These are phyloP conservation scores for Lepidocyrtoides sp. DNA, from an alignment of 2,888 invertebrate genomes.

Conservation along the genomic window DNA sequence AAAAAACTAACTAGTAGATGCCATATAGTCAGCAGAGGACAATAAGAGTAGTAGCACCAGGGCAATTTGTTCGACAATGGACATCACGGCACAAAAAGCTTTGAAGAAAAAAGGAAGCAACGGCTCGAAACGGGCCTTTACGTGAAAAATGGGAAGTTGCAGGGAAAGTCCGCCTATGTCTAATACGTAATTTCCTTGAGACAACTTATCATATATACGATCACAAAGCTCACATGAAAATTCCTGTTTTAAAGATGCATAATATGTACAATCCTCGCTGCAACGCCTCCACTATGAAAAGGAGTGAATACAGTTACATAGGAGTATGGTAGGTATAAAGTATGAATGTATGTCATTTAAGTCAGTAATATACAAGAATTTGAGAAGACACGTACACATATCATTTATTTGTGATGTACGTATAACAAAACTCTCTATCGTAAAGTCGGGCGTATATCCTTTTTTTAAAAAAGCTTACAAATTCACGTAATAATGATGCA, in stretches of 20 bases:
- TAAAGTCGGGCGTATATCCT: background rate
- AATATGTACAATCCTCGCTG: background rate
- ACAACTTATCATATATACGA: conserved; percentile 62
- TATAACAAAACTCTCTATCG: background rate
- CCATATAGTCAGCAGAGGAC: conserved; percentile 17
- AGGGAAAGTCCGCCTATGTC: conserved; percentile 67
- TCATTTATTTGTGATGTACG: background rate
- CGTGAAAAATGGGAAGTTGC: conserved; percentile 54
- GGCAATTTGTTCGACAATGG: conserved; percentile 77
- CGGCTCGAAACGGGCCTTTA: conserved; percentile 55
- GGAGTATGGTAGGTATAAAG: background rate
- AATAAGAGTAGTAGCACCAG: conserved; percentile 43
- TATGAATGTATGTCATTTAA: background rate
- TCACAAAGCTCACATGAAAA: conserved; percentile 23
- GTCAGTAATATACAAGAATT: background rate
- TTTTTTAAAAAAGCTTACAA: background rate
- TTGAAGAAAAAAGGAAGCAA: conserved; percentile 58
- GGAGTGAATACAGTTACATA: no score
- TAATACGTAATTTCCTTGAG: conserved; percentile 73
- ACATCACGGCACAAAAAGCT: conserved; percentile 34
- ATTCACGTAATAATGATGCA: background rate
- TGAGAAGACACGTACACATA: background rate
- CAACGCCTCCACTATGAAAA: conserved; percentile 5
- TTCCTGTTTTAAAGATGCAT: background rate
- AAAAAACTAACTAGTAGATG: conserved; percentile 43